phyloP scores from a whole-genome alignment of 2,113 vertebrate species.

The Eupsittula cactorum region DNA sequence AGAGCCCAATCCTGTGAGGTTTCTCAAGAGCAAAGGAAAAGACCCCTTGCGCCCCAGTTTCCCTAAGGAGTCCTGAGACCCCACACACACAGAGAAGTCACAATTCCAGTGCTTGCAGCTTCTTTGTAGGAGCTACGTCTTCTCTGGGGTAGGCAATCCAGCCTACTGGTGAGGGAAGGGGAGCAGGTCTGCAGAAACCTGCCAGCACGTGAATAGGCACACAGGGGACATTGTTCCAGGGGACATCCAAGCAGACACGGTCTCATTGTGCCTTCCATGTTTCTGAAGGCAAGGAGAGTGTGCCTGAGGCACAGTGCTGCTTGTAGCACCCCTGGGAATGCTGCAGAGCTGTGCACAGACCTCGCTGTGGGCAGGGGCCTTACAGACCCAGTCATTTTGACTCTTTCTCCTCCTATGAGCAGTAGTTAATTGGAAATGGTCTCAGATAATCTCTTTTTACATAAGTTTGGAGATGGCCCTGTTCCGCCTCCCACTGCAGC shows the following conservation, averaged over 20 bases:
- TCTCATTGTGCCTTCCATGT: background rate
- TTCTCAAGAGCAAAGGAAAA: background rate
- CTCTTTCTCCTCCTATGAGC: background rate
- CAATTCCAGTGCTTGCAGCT: background rate
- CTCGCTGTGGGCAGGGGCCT: background rate
- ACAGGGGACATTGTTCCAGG: background rate
- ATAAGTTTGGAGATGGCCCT: background rate
- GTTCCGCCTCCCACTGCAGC: background rate
- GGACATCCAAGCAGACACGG: background rate
- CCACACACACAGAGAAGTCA: background rate
- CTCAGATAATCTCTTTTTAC: background rate
- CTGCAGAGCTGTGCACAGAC: background rate
- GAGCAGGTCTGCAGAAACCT: background rate
- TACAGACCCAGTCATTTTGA: background rate
- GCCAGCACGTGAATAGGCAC: background rate
- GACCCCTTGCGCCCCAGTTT: background rate
- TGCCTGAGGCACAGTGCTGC: background rate
- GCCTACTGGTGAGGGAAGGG: background rate
- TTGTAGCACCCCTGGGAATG: background rate
- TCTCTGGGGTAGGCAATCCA: background rate
- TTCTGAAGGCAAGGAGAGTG: conserved; percentile 11
- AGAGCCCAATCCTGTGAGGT: background rate
- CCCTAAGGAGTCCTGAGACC: background rate
- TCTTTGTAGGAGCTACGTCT: background rate
- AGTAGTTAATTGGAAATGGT: background rate